phyloP scores from a whole-genome alignment of 1,140 invertebrate species.

The Meloidogyne floridensis region DNA sequence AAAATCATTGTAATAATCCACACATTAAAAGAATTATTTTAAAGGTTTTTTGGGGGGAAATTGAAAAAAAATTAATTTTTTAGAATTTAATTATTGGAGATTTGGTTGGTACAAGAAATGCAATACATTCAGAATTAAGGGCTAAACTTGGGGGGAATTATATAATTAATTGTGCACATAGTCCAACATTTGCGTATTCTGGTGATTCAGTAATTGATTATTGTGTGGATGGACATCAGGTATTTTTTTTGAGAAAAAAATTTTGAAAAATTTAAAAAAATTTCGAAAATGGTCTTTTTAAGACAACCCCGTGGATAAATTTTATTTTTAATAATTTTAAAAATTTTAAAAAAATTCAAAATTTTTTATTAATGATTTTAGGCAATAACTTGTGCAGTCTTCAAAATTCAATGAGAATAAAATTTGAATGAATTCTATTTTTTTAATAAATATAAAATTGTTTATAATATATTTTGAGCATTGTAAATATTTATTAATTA shows the following conservation, averaged over 20 bases:
- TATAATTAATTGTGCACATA: constrained; percentile 49
- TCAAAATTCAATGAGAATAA: constrained; percentile 12
- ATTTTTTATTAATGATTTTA: constrained; percentile 7
- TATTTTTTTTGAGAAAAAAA: neutral
- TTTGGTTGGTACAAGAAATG: constrained; percentile 45
- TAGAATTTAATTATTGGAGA: constrained; percentile 52
- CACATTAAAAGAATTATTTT: constrained; percentile 55
- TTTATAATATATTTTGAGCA: too few relatives aligned
- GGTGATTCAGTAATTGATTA: constrained; percentile 25
- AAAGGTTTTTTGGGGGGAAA: constrained; percentile 35
- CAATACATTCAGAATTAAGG: constrained; percentile 56
- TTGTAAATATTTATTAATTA: too few relatives aligned
- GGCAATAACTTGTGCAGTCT: constrained; percentile 28
- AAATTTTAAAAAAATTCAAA: too few relatives aligned
- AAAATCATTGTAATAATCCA: constrained; percentile 55
- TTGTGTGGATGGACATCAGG: constrained; percentile 27
- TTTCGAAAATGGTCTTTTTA: too few relatives aligned
- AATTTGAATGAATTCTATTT: too few relatives aligned
- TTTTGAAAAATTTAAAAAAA: too few relatives aligned
- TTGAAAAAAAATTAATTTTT: constrained; percentile 3
- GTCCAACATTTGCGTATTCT: constrained; percentile 15
- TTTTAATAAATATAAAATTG: too few relatives aligned
- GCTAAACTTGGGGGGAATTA: constrained; percentile 51
- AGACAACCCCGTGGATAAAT: too few relatives aligned
- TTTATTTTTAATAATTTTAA: too few relatives aligned